Percentiles rank a stretch among this genome's conserved stretches.
Evolutionary conservation across 2,113 vertebrate genomes (phyloP).

Genomic region (Capricornis sumatraensis): DNA sequence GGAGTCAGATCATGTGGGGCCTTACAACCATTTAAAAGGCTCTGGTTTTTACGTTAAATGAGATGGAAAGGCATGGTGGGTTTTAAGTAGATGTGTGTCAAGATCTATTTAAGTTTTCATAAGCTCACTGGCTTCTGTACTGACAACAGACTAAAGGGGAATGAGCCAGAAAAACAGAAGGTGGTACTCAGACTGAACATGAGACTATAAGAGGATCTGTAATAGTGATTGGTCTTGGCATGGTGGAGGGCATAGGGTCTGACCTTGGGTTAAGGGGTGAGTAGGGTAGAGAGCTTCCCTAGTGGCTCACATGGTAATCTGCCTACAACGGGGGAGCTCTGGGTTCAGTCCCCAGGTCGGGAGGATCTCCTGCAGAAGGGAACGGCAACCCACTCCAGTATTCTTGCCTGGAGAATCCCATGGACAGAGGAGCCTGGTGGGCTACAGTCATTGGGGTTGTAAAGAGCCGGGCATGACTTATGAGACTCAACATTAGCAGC

Average conservation of each 20-base stretch:
- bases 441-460: background rate
- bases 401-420: background rate
- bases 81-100: conserved; percentile 5
- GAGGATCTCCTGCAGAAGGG: background rate
- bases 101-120: background rate
- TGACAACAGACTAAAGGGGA: background rate
- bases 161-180: background rate
- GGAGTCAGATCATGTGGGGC: background rate
- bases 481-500: background rate
- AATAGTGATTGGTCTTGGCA: background rate
- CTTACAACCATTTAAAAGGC: background rate
- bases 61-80: background rate
- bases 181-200: background rate
- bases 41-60: conserved; percentile 17
- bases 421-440: background rate
- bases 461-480: background rate
- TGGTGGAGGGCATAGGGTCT: background rate
- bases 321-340: background rate
- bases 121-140: background rate
- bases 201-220: background rate
- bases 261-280: background rate
- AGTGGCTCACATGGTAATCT: background rate
- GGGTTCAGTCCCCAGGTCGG: background rate
- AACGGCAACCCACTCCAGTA: background rate
- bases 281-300: background rate